Evolutionary conservation across 2,888 invertebrate genomes (phyloP), one percentile per base, ranked within the genome.

Genomic region (Eutolmus rufibarbis): DNA sequence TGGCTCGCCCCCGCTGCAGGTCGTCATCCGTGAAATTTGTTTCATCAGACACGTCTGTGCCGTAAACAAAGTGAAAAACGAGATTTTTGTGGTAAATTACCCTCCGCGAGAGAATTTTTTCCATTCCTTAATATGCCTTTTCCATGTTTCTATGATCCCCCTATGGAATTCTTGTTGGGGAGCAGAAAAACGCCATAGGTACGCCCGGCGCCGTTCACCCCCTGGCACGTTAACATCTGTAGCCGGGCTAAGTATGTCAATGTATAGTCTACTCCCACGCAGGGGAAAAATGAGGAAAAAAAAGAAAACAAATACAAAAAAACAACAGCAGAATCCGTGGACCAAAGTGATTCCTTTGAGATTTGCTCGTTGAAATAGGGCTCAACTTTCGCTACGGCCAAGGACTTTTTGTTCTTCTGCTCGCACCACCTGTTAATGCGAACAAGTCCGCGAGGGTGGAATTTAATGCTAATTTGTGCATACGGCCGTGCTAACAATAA

Each of bases 31-130:
- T 85, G 85, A 85, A 85, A 85, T 85, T 85, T 46, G 85, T 85
- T 85, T 85, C 85, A 85, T 85, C 85, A 81, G 87, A 81, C 87
- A 87, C 81, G 87, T 87, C 81, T 87, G 81, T 82, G 76, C 87
- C 82, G 81, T 81, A 82, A 87, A 87, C 81, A 87, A 87, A 87
- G 81, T 81, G 87, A 81, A 87, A 87, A 87, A 87, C 81, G 81
- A 81, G 87, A 81, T 87, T 87, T 78, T 87, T 87, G 77, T 87
- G 87, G 81, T 87, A 81, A 87, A 87, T 87, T 87, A 82, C 87
- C 87, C 87, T 87, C 82, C 87, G 82, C 82, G 87, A 81, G 81
- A 37, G 81, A 74, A 74, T 74, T 85, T 66, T 86, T 86, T 86
- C 56, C 86, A 77, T 76, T 86, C 86, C 86, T 86, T 86, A 86